Base-by-base conservation (phyloP, 2,888 invertebrate species). In the Eupsilia transversa region DNA sequence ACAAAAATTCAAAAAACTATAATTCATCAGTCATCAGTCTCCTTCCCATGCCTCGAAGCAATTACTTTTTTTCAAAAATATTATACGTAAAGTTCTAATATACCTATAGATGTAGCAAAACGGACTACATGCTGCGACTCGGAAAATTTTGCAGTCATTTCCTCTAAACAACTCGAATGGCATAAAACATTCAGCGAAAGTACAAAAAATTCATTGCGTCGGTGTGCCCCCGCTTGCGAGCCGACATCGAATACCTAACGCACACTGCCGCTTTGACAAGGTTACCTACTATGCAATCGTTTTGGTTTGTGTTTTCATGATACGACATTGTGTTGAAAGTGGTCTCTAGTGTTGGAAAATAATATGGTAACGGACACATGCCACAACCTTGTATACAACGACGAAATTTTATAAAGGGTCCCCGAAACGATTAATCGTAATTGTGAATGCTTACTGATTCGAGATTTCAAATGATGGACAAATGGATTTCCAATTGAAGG, bases 171-270 rank as follows among this genome's bases (percentile, higher is more conserved):
- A 86, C 85, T 89, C 88, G 79, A 85, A 80, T 85, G 81, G 67
- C 61, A 89, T 92, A 82, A 90, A 90, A 90, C 81, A 92, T 92
- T 92, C 90, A 91, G 83, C 68, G 52, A 77, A 73, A 75, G 77
- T 77, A 88, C 88, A 84, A 90, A 91, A 90, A 91, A 91, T 91
- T 90, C 90, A 92, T 87, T 81, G 77, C 72, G 68, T 43, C 90
- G 91, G 86, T 81, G 77, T 71, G 69, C 35, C 77, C 76, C 46
- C 46, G 86, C 87, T 86, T 84, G 84, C 75, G 83, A 83, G 85
- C 74, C 80, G 78, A 87, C 87, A 88, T 91, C 87, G 87, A 89
- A 89, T 85, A 88, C 87, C 87, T 85, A 82, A 88, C 86, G 82
- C 76, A 83, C 74, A 82, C 68, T 72, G 67, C 63, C 63, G 74